Evolutionary conservation across 1,140 invertebrate species (phyloP), one percentile per base, ranked within the genome.

Genomic region (Drosophila sproati): DNA sequence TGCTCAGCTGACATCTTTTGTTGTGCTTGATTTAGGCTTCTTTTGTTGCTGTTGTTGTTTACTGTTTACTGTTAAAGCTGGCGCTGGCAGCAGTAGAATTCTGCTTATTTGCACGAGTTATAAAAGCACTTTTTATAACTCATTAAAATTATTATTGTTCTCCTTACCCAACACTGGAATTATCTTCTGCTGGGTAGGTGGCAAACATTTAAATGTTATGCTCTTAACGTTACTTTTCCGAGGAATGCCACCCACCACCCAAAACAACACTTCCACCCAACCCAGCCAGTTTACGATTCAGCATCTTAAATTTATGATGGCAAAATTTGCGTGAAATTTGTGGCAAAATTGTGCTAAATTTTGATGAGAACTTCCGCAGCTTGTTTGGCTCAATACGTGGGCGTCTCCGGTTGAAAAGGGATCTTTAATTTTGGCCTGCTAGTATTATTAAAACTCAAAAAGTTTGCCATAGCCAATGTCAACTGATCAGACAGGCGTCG

Each of bases 141-240:
- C 85, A 89, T 89, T 78, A 81, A 85, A 81, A 89, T 70, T 69
- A 82, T 88, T 72, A 83, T 89, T 83, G 73, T 80, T 82, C 63
- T 77, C 32, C 29, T 10, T 10, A 32, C 3, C 37, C 50, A 20
- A 1, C 31, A 12, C 7, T n/a, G 1, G n/a, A 31, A 32, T 7
- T 34, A n/a, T 7, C 1, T 34, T 31, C 28, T 12, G 48, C 5
- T 57, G 52, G 31, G 55, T 66, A 54, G 77, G 77, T 78, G 55
- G 48, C 34, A 70, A 75, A 41, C 47, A 34, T 12, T 60, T 41
- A 69, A 77, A 75, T 66, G 74, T 68, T 63, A 56, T 39, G 43
- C 51, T 12, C 7, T 28, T 29, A 20, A 20, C 20, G 20, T 20
- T 20, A 20, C 8, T 34, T 47, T 56, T 54, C n/a, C 37, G 12